Base-by-base conservation (phyloP, 2,888 invertebrate species). In the Pogonocherus hispidulus region DNA sequence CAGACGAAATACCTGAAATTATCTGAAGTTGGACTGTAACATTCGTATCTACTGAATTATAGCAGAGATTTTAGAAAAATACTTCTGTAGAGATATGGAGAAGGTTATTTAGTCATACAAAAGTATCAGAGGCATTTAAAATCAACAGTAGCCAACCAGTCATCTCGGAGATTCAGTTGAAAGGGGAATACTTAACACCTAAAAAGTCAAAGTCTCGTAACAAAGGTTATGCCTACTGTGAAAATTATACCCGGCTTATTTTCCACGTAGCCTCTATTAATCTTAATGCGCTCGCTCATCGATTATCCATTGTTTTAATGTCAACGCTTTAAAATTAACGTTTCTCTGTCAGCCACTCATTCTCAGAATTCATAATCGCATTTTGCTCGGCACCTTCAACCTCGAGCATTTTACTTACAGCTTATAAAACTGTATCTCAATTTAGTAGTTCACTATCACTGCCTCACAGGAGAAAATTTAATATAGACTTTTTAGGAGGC, bases 341-440 rank as follows among this genome's bases (percentile, higher is more conserved):
- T 51, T 51, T 23, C 23, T 23, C 23, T 18, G 22, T 22, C 51
- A 22, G 51, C 51, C 18, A 23, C 51, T 1, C 20, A 51, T 51
- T 69, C 69, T 60, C 67, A 69, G 67, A 64, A 69, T 66, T 56
- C 57, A 55, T 62, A 60, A 19, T 55, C 20, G 19, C 37, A 18
- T 55, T n/a, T 20, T 51, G n/a, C 0, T n/a, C n/a, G 23, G 14
- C 14, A 19, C 9, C 6, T 23, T 6, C 9, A 2, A n/a, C 51
- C 14, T 5, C 23, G 4, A 51, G 51, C 11, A 20, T 51, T 22
- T 51, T 47, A 47, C 18, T 47, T 11, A 18, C 2, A 20, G 11
- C 1, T 8, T 19, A 9, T 47, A 46, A 46, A 16, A 19, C 9
- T 18, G 19, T 19, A 19, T 27, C 27, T 27, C 8, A 27, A 27